Percentiles rank a stretch among this genome's conserved stretches.
These are phyloP conservation scores for Thymallus thymallus DNA, from an alignment of 2,113 vertebrate genomes.

Conservation along the genomic window DNA sequence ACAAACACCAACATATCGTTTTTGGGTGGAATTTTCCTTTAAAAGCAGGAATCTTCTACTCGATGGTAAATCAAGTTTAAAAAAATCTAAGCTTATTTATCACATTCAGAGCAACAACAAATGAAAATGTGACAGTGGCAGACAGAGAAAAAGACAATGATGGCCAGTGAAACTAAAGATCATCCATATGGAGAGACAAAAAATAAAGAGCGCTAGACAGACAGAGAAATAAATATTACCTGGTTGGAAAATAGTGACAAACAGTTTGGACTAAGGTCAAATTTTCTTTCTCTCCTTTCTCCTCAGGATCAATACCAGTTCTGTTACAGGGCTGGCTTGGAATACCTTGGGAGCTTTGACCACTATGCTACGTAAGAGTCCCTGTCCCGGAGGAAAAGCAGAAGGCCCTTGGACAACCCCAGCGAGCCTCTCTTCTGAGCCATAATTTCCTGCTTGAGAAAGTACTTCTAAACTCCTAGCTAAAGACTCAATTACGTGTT, in stretches of 20 bases:
- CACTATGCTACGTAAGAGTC: constrained; percentile 99
- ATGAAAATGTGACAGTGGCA: neutral
- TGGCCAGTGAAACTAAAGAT: too few species aligned
- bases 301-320: constrained; percentile 98
- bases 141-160: neutral
- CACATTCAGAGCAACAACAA: neutral
- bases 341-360: constrained; percentile 99
- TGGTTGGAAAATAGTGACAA: neutral
- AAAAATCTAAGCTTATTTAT: neutral
- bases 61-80: neutral
- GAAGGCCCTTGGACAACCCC: constrained; percentile 84
- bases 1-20: too few species aligned
- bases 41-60: constrained; percentile 8
- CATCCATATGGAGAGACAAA: too few species aligned
- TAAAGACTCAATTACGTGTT: constrained; percentile 92
- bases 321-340: constrained; percentile 96
- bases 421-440: constrained; percentile 98
- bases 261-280: constrained; percentile 14
- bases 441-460: constrained; percentile 97
- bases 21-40: neutral
- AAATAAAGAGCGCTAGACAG: neutral
- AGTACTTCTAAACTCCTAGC: constrained; percentile 97
- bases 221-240: neutral
- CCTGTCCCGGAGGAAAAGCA: constrained; percentile 79
- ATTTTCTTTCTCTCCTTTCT: constrained; percentile 44